phyloP scores from a whole-genome alignment of 2,888 invertebrate genomes.

The Eustalomyia histrio region DNA sequence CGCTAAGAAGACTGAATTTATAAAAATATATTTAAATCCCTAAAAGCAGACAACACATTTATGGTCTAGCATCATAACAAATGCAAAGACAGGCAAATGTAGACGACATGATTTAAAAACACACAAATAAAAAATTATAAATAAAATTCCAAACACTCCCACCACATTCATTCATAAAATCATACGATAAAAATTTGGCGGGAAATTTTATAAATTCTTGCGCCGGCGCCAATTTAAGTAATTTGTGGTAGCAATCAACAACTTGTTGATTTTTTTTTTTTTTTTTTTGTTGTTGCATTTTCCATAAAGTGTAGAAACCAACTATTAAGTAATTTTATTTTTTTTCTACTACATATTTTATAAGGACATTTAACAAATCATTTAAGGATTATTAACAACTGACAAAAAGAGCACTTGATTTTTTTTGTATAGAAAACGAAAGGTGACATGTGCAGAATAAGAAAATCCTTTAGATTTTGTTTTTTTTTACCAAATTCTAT shows the following conservation, averaged over 20 bases:
- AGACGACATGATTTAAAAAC: conserved; percentile 39
- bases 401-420: conserved; percentile 19
- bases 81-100: conserved; percentile 39
- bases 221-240: conserved; percentile 43
- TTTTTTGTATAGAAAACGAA: neutral
- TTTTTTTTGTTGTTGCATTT: neutral
- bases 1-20: conserved; percentile 75
- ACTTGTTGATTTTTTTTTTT: conserved; percentile 37
- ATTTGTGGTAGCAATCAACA: conserved; percentile 18
- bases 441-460: neutral
- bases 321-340: conserved; percentile 38
- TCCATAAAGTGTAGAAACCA: conserved; percentile 33
- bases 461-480: neutral
- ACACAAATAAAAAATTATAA: neutral
- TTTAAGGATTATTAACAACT: conserved; percentile 30
- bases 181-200: neutral
- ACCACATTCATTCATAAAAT: conserved; percentile 63
- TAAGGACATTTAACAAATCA: conserved; percentile 39
- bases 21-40: conserved; percentile 66
- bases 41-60: conserved; percentile 57
- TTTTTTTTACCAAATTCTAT: neutral
- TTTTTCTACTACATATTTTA: conserved; percentile 40
- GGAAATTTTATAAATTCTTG: conserved; percentile 34
- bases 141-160: neutral
- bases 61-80: conserved; percentile 19